Base-by-base conservation (phyloP, 2,888 invertebrate species). In the Palloptera scutellata region DNA sequence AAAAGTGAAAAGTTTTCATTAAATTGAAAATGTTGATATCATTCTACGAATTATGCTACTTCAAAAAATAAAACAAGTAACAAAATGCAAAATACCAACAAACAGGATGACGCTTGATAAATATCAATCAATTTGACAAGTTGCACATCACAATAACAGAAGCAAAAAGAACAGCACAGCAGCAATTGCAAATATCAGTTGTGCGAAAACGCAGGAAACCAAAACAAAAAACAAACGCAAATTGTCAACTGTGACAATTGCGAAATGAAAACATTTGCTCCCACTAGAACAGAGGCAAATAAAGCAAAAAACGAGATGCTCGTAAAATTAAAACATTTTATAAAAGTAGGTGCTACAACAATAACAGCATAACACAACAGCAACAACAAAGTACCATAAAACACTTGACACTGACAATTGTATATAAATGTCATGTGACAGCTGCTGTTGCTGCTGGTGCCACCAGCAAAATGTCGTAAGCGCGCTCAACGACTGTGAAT, bases 351-450 rank as follows among this genome's bases (percentile, higher is more conserved):
- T 30, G 30, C 30, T 30, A 30, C 30, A 30, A 30, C 30, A 64
- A 57, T 43, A 63, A 63, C 54, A 45, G 55, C 48, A 40, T 55
- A 57, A 64, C 57, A 17, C 64, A 55, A 54, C 17, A 40, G 43
- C 55, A 64, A 48, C 11, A 57, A 30, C 30, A 30, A 30, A 30
- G 6, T 30, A 30, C n/a, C 57, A 40, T 64, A 57, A 40, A 64
- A 48, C 64, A 64, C 64, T 57, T 64, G 64, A 64, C 64, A 64
- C 51, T 64, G 64, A 64, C 64, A 64, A 57, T 64, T 64, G 64
- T 40, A 51, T 41, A 57, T 63, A 30, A 30, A 30, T 30, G 30
- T 30, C 30, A 30, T 30, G 30, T 30, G 30, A 30, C 30, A 30
- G 30, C 30, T 30, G 30, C 30, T 30, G 30, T 6, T 30, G 30